A percentile compares a stretch with the other conserved stretches of the same genome.
These are phyloP conservation scores for Temnopleurus reevesii DNA, from an alignment of 53 echinoderm and acorn worm species.

Conservation along the genomic window DNA sequence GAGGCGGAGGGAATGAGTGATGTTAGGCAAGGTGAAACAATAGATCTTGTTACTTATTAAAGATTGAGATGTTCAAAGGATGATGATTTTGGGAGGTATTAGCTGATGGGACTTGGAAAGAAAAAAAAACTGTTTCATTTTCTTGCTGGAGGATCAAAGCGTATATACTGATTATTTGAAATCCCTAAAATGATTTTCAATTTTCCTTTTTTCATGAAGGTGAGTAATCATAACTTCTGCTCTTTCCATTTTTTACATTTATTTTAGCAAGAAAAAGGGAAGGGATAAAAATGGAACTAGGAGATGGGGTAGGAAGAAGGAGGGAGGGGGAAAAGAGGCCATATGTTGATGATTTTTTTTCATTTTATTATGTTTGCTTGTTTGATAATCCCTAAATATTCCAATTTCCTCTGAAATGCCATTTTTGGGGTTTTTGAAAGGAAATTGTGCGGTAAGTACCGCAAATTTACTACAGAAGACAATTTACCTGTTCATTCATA, in stretches of 20 bases:
- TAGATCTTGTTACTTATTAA: not conserved
- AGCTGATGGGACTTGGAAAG: not conserved
- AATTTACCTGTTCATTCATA: conserved; percentile 13
- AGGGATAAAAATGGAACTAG: too few species aligned
- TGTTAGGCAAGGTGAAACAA: not conserved
- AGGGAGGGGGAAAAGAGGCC: not conserved
- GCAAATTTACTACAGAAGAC: not conserved
- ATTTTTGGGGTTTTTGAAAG: not conserved
- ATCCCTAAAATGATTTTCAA: too few species aligned
- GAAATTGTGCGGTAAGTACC: conserved; percentile 10
- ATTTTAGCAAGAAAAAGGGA: not conserved
- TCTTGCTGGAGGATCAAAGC: too few species aligned
- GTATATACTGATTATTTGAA: too few species aligned
- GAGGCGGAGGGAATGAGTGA: not conserved
- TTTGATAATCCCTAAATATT: not conserved
- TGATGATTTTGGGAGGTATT: not conserved
- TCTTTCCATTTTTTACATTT: too few species aligned
- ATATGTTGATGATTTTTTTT: not conserved
- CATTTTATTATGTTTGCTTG: not conserved
- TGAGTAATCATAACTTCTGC: too few species aligned
- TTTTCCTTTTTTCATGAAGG: too few species aligned
- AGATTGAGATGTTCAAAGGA: not conserved
- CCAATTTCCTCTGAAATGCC: not conserved
- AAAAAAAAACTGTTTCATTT: not conserved
- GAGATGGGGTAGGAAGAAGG: not conserved